Percentiles rank a stretch among this genome's conserved stretches.
Evolutionary conservation across 2,888 invertebrate genomes (phyloP).

Genomic region (Caenorhabditis afra): DNA sequence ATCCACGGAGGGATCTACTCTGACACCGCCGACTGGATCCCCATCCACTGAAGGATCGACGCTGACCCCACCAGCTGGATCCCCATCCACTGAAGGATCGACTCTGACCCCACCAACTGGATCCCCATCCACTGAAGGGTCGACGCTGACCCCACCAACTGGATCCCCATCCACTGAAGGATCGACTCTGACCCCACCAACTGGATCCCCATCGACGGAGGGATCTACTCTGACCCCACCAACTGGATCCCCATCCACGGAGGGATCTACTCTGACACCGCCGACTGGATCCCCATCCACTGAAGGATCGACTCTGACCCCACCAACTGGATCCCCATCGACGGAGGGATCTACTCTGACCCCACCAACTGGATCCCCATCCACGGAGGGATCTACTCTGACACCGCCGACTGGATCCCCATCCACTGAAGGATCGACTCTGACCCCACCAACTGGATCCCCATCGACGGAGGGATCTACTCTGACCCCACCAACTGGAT

Average conservation of each 20-base stretch:
- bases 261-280: too few species aligned
- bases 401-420: slow-evolving; percentile 8
- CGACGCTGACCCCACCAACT: slow-evolving; percentile 9
- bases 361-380: background rate
- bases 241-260: background rate
- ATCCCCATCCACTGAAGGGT: background rate
- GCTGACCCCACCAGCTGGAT: slow-evolving; percentile 5
- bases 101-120: slow-evolving; percentile 11
- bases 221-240: background rate
- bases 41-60: background rate
- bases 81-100: background rate
- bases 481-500: background rate
- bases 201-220: slow-evolving; percentile 9
- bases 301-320: background rate
- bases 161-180: slow-evolving; percentile 1
- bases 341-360: too few species aligned
- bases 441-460: background rate
- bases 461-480: background rate
- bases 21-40: slow-evolving; percentile 1
- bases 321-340: slow-evolving; percentile 1
- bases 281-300: background rate
- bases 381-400: background rate
- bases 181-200: background rate
- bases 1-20: background rate
- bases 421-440: background rate